phyloP scores from a whole-genome alignment of 1,140 invertebrate genomes.

The Scaptomyza graminum region DNA sequence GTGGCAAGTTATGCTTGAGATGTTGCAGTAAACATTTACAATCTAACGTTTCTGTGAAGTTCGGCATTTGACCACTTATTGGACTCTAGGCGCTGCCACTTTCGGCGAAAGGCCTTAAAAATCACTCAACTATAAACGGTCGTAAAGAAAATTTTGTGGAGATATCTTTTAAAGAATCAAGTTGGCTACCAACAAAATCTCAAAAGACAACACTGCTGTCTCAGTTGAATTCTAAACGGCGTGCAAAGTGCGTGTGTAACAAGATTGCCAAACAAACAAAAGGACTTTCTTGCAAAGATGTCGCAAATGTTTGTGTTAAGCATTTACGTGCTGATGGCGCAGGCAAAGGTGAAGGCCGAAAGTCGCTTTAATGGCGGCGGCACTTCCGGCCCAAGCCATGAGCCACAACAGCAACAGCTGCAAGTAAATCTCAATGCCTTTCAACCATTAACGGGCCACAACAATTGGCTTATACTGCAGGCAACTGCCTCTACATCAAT shows the following conservation, averaged over 20 bases:
- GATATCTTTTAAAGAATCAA: conserved; percentile 52
- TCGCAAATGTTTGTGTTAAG: conserved; percentile 56
- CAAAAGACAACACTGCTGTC: conserved; percentile 6
- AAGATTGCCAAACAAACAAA: background rate
- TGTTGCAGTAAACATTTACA: conserved; percentile 30
- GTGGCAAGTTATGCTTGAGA: conserved; percentile 39
- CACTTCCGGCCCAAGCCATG: conserved; percentile 51
- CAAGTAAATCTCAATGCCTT: conserved; percentile 65
- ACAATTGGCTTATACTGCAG: conserved; percentile 78
- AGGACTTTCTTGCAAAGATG: conserved; percentile 25
- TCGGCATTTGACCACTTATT: conserved; percentile 29
- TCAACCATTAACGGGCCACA: conserved; percentile 64
- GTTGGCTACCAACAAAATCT: conserved; percentile 50
- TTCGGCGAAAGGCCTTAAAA: conserved; percentile 75
- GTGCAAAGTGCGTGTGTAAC: conserved; percentile 50
- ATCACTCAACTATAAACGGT: conserved; percentile 66
- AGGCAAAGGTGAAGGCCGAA: conserved; percentile 19
- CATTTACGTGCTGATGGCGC: conserved; percentile 47
- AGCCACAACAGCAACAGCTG: conserved; percentile 45
- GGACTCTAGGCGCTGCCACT: conserved; percentile 46
- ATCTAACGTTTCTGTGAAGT: conserved; percentile 18
- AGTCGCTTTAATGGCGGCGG: conserved; percentile 62
- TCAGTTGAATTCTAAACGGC: conserved; percentile 72
- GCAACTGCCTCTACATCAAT: conserved; percentile 66
- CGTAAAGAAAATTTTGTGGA: conserved; percentile 71